Percentiles rank a stretch among this genome's conserved stretches.
phyloP scores from a whole-genome alignment of 2,797 vertebrate species.

The Myotis myotis region DNA sequence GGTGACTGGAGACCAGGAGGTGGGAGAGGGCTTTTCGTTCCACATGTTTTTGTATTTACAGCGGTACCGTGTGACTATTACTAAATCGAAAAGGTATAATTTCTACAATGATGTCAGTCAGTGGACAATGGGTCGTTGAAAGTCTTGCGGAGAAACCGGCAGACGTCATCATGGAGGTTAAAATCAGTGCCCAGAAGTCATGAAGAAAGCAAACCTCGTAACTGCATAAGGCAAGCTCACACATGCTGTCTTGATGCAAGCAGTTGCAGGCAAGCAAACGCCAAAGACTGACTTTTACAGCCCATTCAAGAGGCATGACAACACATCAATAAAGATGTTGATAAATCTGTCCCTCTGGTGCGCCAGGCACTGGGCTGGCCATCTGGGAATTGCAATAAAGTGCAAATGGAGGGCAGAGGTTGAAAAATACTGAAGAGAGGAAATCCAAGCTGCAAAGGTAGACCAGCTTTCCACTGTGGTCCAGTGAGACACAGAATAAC shows the following conservation, averaged over 20 bases:
- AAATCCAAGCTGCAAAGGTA: not conserved
- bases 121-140: not conserved
- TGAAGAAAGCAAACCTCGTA: not conserved
- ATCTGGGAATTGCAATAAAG: not conserved
- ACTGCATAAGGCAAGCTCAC: conserved; percentile 31
- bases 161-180: not conserved
- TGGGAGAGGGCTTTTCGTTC: not conserved
- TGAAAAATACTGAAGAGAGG: not conserved
- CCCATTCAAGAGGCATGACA: not conserved
- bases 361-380: not conserved
- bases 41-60: not conserved
- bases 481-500: not conserved
- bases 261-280: not conserved
- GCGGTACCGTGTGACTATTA: not conserved
- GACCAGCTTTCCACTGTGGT: not conserved
- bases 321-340: not conserved
- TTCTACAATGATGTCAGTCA: not conserved
- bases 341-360: not conserved
- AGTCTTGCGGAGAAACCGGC: conserved; percentile 37
- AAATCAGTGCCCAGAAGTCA: conserved; percentile 18
- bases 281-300: not conserved
- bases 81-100: conserved; percentile 2
- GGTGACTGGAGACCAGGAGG: not conserved
- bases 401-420: not conserved
- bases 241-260: not conserved